Evolutionary conservation across 1,140 invertebrate species (phyloP), one percentile per base, ranked within the genome.

Genomic region (Drosophila persimilis): DNA sequence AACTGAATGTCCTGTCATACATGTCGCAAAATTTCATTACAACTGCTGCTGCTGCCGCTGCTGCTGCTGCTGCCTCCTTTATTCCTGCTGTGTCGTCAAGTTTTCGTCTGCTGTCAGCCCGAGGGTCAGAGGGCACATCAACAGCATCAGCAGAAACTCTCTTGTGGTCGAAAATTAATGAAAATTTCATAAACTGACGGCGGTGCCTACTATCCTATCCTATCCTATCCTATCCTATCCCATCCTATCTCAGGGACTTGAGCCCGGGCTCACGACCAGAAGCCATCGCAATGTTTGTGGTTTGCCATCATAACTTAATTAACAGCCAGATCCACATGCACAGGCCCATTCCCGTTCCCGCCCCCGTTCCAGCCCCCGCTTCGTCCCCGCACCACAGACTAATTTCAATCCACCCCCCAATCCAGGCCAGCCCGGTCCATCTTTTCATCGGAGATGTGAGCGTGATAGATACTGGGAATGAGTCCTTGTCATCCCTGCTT

Each of bases 131-230:
- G 46, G 48, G 66, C 55, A 47, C 63, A 62, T 48, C 62, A 62
- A 41, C 59, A 45, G 48, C 76, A 71, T 57, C 67, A 71, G 56
- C 73, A 67, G 52, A 58, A 83, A 75, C 65, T 81, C 83, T 83
- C 78, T 67, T 86, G 84, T 74, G 83, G 83, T 89, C 83, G 79
- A 88, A 83, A 86, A 86, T 86, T 86, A 86, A 86, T 86, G 83
- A 86, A 86, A 88, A 88, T 86, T 86, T 86, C 84, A 86, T 86
- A 83, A 86, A 86, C 83, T 79, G 77, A 69, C 81, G 69, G 64
- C 39, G 66, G 66, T 39, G 35, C 67, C 80, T 67, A 71, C 45
- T 62, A 43, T 17, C 39, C 24, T 52, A 22, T 70, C 45, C 22
- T 60, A 43, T 63, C 59, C 35, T 13, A 39, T 39, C 35, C 35